Conservation (phyloP, 2,113 vertebrate species). For the Pedetes capensis region DNA sequence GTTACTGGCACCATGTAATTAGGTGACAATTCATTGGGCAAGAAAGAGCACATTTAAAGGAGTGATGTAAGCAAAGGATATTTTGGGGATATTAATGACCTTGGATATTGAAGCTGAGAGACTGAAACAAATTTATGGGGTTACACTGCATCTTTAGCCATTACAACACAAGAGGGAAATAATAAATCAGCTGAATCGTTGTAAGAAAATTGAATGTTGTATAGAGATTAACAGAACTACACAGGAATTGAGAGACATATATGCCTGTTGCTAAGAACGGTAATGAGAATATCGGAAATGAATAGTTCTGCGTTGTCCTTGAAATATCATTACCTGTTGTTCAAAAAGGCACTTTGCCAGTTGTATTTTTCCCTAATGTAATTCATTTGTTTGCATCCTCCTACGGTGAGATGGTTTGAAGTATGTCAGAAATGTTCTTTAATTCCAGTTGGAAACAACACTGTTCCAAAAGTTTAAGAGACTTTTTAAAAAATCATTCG, state of each 20-base stretch:
- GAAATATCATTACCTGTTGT: conserved; percentile 82
- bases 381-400: conserved; percentile 71
- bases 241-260: conserved; percentile 64
- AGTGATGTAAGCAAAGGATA: conserved; percentile 72
- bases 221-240: conserved; percentile 79
- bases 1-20: conserved; percentile 62
- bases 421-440: conserved; percentile 67
- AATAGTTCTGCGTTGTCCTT: conserved; percentile 77
- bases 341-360: conserved; percentile 70
- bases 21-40: conserved; percentile 76
- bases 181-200: conserved; percentile 81
- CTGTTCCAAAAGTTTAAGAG: conserved; percentile 49
- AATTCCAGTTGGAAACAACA: conserved; percentile 67
- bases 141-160: conserved; percentile 72
- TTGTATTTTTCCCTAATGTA: conserved; percentile 68
- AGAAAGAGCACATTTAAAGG: conserved; percentile 80
- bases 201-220: conserved; percentile 82
- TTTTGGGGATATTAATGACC: conserved; percentile 77
- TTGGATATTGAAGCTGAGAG: conserved; percentile 73
- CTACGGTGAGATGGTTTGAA: conserved; percentile 50
- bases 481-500: conserved; percentile 28
- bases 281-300: conserved; percentile 77
- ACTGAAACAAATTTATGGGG: conserved; percentile 79
- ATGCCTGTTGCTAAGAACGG: conserved; percentile 72
- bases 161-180: conserved; percentile 78